Evolutionary conservation across 1,140 invertebrate species (phyloP).

Genomic region (Zeugodacus cucurbitae): DNA sequence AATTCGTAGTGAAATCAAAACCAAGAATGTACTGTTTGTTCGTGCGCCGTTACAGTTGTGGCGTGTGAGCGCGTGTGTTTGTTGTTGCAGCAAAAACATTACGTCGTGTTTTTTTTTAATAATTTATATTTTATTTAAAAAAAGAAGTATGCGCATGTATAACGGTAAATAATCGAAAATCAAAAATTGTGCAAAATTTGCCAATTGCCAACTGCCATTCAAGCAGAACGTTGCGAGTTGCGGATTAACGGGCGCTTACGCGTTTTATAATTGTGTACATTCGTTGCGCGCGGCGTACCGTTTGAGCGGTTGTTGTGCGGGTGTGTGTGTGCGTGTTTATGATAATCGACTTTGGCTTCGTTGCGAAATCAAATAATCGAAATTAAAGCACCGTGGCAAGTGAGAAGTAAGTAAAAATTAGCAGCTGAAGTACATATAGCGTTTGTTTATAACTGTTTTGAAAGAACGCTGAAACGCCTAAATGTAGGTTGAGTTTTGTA

Average conservation of each 20-base stretch:
- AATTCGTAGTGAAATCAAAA: not conserved
- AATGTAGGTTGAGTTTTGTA: not conserved
- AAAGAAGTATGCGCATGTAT: not conserved
- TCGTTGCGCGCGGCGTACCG: not conserved
- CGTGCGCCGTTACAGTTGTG: not conserved
- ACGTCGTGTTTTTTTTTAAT: not conserved
- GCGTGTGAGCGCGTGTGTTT: not conserved
- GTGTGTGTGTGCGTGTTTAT: not conserved
- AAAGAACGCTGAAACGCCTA: not conserved
- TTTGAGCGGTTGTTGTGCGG: not conserved
- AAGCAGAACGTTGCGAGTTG: not conserved
- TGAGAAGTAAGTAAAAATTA: conserved; percentile 16
- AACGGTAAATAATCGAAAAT: not conserved
- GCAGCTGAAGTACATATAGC: not conserved
- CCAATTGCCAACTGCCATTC: not conserved
- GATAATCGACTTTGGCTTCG: not conserved
- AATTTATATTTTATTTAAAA: not conserved
- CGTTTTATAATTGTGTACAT: not conserved
- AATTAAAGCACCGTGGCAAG: not conserved
- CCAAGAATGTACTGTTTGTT: not conserved
- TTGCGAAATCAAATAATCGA: not conserved
- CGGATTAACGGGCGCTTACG: not conserved
- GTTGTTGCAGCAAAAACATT: not conserved
- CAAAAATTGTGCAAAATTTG: not conserved
- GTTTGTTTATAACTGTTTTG: not conserved